Evolutionary conservation across 2,888 invertebrate genomes (phyloP), one percentile per base, ranked within the genome.

Genomic region (Tipula unca): DNA sequence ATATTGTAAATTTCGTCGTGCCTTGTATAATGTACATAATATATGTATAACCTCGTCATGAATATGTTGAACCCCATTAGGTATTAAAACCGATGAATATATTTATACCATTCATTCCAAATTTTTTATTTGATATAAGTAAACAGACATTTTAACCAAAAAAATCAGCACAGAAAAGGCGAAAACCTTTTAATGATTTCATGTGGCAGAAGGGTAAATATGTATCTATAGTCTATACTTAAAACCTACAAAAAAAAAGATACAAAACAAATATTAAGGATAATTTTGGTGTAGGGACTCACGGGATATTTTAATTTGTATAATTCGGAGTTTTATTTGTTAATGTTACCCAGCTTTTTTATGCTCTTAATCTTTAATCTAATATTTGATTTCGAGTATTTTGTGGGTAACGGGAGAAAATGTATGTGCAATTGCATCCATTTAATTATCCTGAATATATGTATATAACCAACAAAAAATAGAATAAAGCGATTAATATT

Each of bases 141-240:
- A 69, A 69, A 69, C 25, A 69, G 20, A 25, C 10, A 48, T n/a
- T 48, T 48, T 17, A 48, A 48, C 39, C 39, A 17, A 48, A 48
- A 48, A 69, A 69, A 25, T 69, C 69, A 25, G 69, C 69, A 10
- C 25, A 25, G 25, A 25, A 69, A 69, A 69, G 25, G n/a, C 48
- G 69, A 69, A 69, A 69, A 69, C 69, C 69, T 69, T 69, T 69
- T 69, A 69, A 69, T 69, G 69, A 69, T 69, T 69, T 69, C 25
- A 25, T 69, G 25, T 69, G 69, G 69, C 69, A 69, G 69, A 69
- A 69, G 69, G 69, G 69, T 69, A 69, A 69, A 69, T 69, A 69
- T 69, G 69, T 69, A 25, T 10, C 69, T 69, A 25, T 69, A 25
- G 10, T 10, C 69, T 69, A 25, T 69, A 25, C 69, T 69, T 69